These are phyloP conservation scores for Melanerpes formicivorus DNA, from an alignment of 2,113 vertebrate species.

Conservation along the genomic window DNA sequence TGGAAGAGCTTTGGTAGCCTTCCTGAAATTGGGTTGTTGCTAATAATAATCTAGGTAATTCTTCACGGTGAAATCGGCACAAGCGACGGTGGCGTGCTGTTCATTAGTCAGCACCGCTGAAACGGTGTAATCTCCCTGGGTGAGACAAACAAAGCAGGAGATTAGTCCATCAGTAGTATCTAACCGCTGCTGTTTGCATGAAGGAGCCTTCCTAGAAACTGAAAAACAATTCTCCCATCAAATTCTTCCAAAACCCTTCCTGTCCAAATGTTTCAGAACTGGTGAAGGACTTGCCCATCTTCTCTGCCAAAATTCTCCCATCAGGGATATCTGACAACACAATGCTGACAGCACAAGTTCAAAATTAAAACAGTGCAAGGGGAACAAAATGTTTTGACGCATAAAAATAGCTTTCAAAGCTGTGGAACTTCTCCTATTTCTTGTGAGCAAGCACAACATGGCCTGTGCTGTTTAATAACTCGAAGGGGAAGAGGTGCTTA, in stretches of 20 bases:
- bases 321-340: neutral
- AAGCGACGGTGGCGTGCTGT: slow-evolving; percentile 48
- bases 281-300: neutral
- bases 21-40: neutral
- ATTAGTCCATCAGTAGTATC: neutral
- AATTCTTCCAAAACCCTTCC: neutral
- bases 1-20: neutral
- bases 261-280: neutral
- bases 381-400: neutral
- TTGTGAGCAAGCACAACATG: neutral
- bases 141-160: slow-evolving; percentile 12
- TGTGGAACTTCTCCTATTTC: neutral
- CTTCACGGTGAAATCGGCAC: slow-evolving; percentile 64
- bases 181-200: neutral
- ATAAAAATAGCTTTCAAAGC: neutral
- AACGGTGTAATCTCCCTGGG: slow-evolving; percentile 72
- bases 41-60: slow-evolving; percentile 51
- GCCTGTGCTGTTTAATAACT: neutral
- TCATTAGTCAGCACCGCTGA: slow-evolving; percentile 65
- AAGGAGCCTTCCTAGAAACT: neutral
- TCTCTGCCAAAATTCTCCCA: slow-evolving; percentile 4
- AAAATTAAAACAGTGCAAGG: neutral
- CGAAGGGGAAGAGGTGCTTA: neutral
- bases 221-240: neutral
- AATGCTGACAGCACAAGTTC: slow-evolving; percentile 2